Base-by-base conservation (phyloP, 2,113 vertebrate genomes). In the Ctenodactylus gundi region DNA sequence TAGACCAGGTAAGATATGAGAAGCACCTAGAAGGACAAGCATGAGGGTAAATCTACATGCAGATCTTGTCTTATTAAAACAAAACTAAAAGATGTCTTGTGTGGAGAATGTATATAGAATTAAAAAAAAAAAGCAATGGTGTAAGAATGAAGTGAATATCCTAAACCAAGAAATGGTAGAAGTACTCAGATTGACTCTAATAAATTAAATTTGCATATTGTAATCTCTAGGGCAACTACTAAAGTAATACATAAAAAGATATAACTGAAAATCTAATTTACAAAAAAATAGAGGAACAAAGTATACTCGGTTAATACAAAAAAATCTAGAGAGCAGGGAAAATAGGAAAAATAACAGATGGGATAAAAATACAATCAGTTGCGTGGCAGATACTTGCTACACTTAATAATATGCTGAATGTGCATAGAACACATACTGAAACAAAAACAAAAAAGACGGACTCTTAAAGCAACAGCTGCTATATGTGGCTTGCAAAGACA, bases 101-200 rank as follows among this genome's bases (percentile, higher is more conserved):
- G 8, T 46, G 46, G 81, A 51, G 89, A 85, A 86, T 13, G 92
- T 41, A 73, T 27, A 23, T 62, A 8, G 21, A 73, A 36, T 23
- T 88, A 60, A 60, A 8, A 78, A 60, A 83, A 34, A 31, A 73
- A 96, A 88, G 11, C 29, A 60, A 23, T 25, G 57, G 23, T 11
- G 55, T 34, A 55, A 55, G 93, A 94, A 44, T 75, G 25, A 68
- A 75, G 20, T 15, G 29, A 91, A 12, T 14, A 39, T 76, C 75
- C 44, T 76, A 94, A 68, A 68, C 60, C 25, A 55, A 62, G 34
- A 49, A 93, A 68, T 64, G 27, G 57, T 81, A 89, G 94, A 82
- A 76, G 17, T 68, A 53, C 25, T 27, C 39, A 64, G 57, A 68
- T 21, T 75, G 49, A 46, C 20, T 58, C 31, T 60, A 68, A 68